These are phyloP conservation scores for Drosophila falleni DNA, from an alignment of 2,888 invertebrate species.

Conservation along the genomic window DNA sequence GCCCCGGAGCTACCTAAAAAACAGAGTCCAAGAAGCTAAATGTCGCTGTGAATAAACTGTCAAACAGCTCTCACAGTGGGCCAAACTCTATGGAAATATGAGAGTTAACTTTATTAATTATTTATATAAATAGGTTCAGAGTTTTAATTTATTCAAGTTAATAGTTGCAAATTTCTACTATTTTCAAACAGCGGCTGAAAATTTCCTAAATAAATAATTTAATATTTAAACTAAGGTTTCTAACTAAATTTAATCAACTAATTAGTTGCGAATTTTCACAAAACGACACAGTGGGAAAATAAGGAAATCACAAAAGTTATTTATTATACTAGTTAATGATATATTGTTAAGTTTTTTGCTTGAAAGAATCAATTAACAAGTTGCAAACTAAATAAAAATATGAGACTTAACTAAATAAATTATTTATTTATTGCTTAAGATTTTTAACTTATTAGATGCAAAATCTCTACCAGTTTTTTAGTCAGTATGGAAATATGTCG, in stretches of 20 bases:
- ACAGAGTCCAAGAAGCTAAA: constrained; percentile 44
- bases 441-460: neutral
- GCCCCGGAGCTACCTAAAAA: constrained; percentile 57
- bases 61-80: constrained; percentile 39
- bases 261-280: neutral
- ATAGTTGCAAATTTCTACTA: neutral
- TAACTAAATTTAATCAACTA: neutral
- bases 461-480: neutral
- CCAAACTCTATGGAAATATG: neutral
- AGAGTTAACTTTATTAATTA: too few relatives aligned
- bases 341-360: neutral
- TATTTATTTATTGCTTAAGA: neutral
- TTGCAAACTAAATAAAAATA: neutral
- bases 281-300: neutral
- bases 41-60: constrained; percentile 46
- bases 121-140: neutral
- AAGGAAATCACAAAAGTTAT: neutral
- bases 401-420: neutral
- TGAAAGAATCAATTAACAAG: neutral
- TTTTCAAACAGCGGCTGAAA: neutral
- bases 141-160: neutral
- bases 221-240: neutral
- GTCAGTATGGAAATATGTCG: too few relatives aligned
- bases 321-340: neutral
- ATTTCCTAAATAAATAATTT: neutral